Conservation (phyloP, 2,888 invertebrate genomes). For the Pedicia rivosa region DNA sequence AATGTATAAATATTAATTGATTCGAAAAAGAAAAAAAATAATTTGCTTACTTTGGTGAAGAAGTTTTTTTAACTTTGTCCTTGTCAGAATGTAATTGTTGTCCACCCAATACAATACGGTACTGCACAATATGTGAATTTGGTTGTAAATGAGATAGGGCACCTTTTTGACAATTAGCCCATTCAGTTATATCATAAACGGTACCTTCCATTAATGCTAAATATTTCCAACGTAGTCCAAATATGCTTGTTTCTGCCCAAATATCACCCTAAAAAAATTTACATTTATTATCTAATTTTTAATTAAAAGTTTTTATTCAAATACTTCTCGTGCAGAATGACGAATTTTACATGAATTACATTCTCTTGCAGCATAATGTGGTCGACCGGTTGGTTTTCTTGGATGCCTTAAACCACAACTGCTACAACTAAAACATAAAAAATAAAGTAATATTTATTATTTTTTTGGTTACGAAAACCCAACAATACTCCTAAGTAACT, state of each 20-base stretch:
- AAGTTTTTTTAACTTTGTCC: conserved; percentile 15
- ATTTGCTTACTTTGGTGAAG: conserved; percentile 15
- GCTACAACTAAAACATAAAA: conserved; percentile 49
- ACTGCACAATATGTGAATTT: conserved; percentile 79
- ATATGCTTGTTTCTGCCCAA: conserved; percentile 83
- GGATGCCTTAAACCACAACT: conserved; percentile 85
- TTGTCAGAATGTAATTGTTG: conserved; percentile 25
- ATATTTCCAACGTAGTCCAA: conserved; percentile 87
- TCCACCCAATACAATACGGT: conserved; percentile 30
- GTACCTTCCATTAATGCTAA: conserved; percentile 94
- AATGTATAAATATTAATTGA: background rate
- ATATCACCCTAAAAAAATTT: conserved; percentile 60
- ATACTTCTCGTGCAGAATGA: conserved; percentile 75
- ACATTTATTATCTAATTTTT: background rate
- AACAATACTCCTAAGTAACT: too few species aligned
- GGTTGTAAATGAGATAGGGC: conserved; percentile 57
- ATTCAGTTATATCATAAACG: conserved; percentile 91
- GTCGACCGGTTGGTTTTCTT: conserved; percentile 68
- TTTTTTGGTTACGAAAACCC: background rate
- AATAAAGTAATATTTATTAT: background rate
- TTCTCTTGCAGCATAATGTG: conserved; percentile 81
- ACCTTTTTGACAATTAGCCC: conserved; percentile 77
- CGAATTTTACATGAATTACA: conserved; percentile 80
- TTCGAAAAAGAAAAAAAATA: conserved; percentile 4
- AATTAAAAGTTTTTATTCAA: conserved; percentile 5